Base-by-base conservation (phyloP, 2,797 vertebrate species). In the Caiman crocodilus region DNA sequence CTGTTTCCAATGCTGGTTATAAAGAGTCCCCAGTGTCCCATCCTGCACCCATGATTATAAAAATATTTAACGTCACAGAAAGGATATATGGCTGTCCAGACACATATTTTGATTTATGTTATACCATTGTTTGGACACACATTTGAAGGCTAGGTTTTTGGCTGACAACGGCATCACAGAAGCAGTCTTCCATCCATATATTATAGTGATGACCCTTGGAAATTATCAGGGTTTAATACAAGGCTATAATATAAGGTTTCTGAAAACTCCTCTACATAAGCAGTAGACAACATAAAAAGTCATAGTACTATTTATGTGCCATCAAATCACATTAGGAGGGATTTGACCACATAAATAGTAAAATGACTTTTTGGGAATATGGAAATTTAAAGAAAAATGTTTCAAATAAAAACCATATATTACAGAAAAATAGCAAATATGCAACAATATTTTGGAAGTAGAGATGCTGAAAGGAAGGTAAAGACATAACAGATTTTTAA, bases 11-110 rank as follows among this genome's bases (percentile, higher is more conserved):
- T 23, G 57, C 28, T 5, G 12, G 63, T 90, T 96, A 85, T 88
- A 93, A 90, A 95, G 96, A 88, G 92, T 82, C 81, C 84, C 94
- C 2, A 0, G 84, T 95, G 90, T 82, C 95, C 96, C 4, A 79
- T 91, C 93, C 85, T 64, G 74, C 30, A 94, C 89, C 89, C 84
- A 0, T 95, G 94, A 96, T 96, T 97, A 96, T 97, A 97, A 96
- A 98, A 97, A 97, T 97, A 97, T 96, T 97, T 97, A 94, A 98
- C 97, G 92, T 93, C 95, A 96, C 87, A 95, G 92, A 93, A 94
- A 94, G 95, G 95, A 97, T 96, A 96, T 97, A 97, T 30, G 69
- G 95, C 90, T 84, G 77, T 42, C 78, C 88, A 96, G 97, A 93
- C 92, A 87, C 90, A 63, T 78, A 81, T 82, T 91, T 93, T 97